A percentile compares a stretch with the other conserved stretches of the same genome.
phyloP scores from a whole-genome alignment of 2,888 invertebrate genomes.

The Diplazon laetatorius region DNA sequence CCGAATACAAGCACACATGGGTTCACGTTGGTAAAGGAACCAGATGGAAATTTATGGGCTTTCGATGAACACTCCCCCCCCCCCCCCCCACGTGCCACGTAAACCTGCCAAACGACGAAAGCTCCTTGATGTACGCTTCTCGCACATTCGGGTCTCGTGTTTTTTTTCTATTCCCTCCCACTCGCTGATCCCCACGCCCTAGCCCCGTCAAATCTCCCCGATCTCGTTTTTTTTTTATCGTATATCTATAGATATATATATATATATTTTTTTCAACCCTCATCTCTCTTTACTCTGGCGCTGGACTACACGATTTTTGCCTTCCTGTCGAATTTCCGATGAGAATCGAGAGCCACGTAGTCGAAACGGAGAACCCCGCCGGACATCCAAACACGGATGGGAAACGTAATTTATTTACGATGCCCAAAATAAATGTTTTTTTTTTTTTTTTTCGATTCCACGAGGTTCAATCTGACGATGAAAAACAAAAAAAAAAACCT shows the following conservation, averaged over 20 bases:
- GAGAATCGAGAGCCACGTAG: slow-evolving; percentile 6
- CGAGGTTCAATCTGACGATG: slow-evolving; percentile 48
- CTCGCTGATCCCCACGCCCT: slow-evolving; percentile 1
- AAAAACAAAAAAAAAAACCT: no score
- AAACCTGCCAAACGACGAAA: slow-evolving; percentile 50
- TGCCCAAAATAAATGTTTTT: slow-evolving; percentile 58
- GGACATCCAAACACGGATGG: slow-evolving; percentile 35
- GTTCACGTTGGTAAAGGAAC: slow-evolving; percentile 59
- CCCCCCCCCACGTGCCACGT: no score
- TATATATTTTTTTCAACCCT: neutral
- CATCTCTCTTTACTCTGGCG: slow-evolving; percentile 18
- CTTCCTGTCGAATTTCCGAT: slow-evolving; percentile 39
- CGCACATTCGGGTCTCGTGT: slow-evolving; percentile 8
- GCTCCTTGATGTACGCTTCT: slow-evolving; percentile 29
- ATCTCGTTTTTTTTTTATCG: neutral
- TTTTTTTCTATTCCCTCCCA: neutral
- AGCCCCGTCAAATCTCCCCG: slow-evolving; percentile 36
- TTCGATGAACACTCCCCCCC: slow-evolving; percentile 66
- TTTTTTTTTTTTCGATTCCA: no score
- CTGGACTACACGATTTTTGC: slow-evolving; percentile 39
- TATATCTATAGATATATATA: no score
- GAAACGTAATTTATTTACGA: slow-evolving; percentile 62
- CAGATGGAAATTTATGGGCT: slow-evolving; percentile 70
- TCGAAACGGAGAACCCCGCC: neutral
- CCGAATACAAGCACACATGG: slow-evolving; percentile 6